Evolutionary conservation across 2,888 invertebrate species (phyloP).

Genomic region (Eristalis arbustorum): DNA sequence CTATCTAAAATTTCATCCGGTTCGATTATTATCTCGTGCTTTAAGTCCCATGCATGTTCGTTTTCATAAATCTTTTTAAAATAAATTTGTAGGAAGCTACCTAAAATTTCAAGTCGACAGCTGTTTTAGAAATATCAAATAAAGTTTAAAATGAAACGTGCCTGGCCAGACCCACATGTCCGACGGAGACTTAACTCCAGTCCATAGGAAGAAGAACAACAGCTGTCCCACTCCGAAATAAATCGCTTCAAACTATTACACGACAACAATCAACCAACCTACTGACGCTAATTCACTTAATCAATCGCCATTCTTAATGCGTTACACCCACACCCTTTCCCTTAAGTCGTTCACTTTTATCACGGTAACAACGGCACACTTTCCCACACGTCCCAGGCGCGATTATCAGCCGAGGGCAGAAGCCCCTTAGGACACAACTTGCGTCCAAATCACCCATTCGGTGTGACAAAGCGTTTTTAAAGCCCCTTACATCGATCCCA

Average conservation of each 20-base stretch:
- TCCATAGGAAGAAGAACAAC: no score
- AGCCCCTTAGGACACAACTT: neutral
- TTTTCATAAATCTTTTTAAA: no score
- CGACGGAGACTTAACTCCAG: no score
- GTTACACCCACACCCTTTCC: neutral
- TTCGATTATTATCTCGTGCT: no score
- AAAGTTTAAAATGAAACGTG: no score
- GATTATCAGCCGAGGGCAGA: neutral
- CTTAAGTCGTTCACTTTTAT: neutral
- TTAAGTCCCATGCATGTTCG: no score
- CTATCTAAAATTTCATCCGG: no score
- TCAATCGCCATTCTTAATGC: neutral
- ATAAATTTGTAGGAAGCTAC: no score
- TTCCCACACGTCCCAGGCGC: neutral
- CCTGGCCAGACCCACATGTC: no score
- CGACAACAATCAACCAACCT: neutral
- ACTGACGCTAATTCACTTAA: no score
- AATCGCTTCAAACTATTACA: neutral
- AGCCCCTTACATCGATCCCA: conserved; percentile 17
- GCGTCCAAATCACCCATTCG: neutral
- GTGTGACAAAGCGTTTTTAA: conserved; percentile 24
- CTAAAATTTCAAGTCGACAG: no score
- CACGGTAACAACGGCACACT: neutral
- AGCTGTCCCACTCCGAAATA: neutral
- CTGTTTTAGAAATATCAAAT: no score